A percentile compares a stretch with the other conserved stretches of the same genome.
phyloP scores from a whole-genome alignment of 2,797 vertebrate genomes.

The Hephaestus fuliginosus region DNA sequence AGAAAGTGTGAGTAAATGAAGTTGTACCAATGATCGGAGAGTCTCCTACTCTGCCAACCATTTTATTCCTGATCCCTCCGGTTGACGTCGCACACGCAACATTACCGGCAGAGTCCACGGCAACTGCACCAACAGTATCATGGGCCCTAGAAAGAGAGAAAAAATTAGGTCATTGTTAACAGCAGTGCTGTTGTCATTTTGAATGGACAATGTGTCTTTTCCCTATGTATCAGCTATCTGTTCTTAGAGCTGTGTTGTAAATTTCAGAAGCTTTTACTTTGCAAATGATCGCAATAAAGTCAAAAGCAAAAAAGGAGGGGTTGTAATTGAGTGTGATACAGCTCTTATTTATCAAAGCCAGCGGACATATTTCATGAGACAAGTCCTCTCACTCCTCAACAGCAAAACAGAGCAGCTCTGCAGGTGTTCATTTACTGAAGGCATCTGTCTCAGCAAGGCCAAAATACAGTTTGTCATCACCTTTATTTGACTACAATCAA shows the following conservation, averaged over 20 bases:
- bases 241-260: not conserved
- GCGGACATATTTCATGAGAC: slow-evolving; percentile 1
- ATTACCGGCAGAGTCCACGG: slow-evolving; percentile 83
- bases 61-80: slow-evolving; percentile 87
- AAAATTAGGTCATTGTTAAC: not conserved
- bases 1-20: not conserved
- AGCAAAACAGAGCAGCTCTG: not conserved
- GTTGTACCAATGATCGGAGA: slow-evolving; percentile 85
- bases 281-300: not conserved
- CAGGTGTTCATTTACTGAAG: not conserved
- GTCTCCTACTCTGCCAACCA: slow-evolving; percentile 91
- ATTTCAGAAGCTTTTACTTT: not conserved
- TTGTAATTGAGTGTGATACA: not conserved
- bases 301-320: not conserved
- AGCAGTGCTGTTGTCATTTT: not conserved
- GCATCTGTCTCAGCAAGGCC: not conserved
- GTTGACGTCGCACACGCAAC: slow-evolving; percentile 88
- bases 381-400: slow-evolving; percentile 1
- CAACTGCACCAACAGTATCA: slow-evolving; percentile 86
- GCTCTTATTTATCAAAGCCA: not conserved
- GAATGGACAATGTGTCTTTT: not conserved
- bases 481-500: not conserved
- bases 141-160: slow-evolving; percentile 74
- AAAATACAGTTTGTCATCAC: not conserved
- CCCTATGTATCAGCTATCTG: not conserved